A percentile compares a stretch with the other conserved stretches of the same genome.
Evolutionary conservation across 2,888 invertebrate species (phyloP).

Genomic region (Punctoribates punctum): DNA sequence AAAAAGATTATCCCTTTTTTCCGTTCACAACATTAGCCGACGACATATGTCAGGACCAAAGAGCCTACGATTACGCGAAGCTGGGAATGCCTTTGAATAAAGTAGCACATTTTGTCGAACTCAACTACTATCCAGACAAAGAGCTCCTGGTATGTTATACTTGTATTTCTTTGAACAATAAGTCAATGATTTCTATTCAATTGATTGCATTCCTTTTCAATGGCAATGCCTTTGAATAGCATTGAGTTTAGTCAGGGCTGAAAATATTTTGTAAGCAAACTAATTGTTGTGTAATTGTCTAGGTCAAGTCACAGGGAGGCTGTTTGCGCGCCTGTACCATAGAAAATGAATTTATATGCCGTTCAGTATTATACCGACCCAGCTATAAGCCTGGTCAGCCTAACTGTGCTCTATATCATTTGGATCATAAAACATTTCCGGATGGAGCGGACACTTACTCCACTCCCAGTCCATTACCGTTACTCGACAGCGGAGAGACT

Average conservation of each 20-base stretch:
- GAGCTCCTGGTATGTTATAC: constrained; percentile 67
- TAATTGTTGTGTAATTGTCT: constrained; percentile 26
- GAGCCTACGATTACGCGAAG: constrained; percentile 73
- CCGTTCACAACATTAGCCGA: constrained; percentile 55
- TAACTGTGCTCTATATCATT: constrained; percentile 86
- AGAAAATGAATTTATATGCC: constrained; percentile 86
- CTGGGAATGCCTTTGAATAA: constrained; percentile 87
- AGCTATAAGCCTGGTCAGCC: constrained; percentile 59
- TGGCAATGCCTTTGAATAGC: too few relatives aligned
- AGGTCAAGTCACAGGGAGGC: constrained; percentile 81
- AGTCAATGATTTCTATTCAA: background rate
- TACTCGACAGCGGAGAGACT: constrained; percentile 84
- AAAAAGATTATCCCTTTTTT: too few relatives aligned
- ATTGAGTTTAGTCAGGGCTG: too few relatives aligned
- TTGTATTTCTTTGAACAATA: background rate
- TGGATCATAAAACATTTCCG: constrained; percentile 85
- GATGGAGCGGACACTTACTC: constrained; percentile 83
- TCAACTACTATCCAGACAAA: constrained; percentile 90
- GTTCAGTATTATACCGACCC: constrained; percentile 64
- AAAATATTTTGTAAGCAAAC: background rate
- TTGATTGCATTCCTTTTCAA: background rate
- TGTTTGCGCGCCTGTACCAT: constrained; percentile 85
- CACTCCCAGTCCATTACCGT: constrained; percentile 68
- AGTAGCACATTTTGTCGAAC: constrained; percentile 82
- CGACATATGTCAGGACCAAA: constrained; percentile 79